Conservation (phyloP, 1,140 invertebrate species). For the Drosophila eugracilis region DNA sequence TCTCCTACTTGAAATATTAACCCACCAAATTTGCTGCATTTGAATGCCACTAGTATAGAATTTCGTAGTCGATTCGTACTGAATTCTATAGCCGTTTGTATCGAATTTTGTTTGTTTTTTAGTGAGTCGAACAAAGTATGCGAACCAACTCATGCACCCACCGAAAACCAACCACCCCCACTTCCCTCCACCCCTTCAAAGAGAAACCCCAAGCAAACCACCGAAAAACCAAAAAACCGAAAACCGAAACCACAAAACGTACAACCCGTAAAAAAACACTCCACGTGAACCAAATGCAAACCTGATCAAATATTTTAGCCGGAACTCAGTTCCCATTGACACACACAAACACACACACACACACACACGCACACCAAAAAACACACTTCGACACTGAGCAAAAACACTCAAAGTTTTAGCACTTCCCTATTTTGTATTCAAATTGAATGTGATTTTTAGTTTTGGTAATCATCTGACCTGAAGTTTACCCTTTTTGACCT, state of each 20-base stretch:
- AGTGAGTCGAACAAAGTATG: slow-evolving; percentile 83
- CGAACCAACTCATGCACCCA: slow-evolving; percentile 77
- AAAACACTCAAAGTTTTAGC: slow-evolving; percentile 39
- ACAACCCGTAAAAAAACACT: slow-evolving; percentile 35
- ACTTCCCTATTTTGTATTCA: slow-evolving; percentile 22
- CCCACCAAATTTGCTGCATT: slow-evolving; percentile 77
- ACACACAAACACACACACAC: slow-evolving; percentile 46
- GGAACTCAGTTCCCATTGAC: slow-evolving; percentile 26
- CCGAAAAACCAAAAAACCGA: slow-evolving; percentile 14
- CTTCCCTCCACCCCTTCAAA: slow-evolving; percentile 9
- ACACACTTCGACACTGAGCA: slow-evolving; percentile 18
- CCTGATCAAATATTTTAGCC: slow-evolving; percentile 42
- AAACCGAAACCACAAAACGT: slow-evolving; percentile 46
- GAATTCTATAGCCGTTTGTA: slow-evolving; percentile 80
- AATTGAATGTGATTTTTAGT: slow-evolving; percentile 49
- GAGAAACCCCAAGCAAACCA: slow-evolving; percentile 6
- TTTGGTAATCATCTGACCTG: slow-evolving; percentile 18
- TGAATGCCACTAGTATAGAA: slow-evolving; percentile 72
- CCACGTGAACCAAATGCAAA: slow-evolving; percentile 42
- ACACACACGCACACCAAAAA: slow-evolving; percentile 24
- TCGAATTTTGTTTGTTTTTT: slow-evolving; percentile 85
- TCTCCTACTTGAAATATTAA: slow-evolving; percentile 70
- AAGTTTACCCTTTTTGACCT: slow-evolving; percentile 46
- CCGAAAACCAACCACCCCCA: slow-evolving; percentile 18
- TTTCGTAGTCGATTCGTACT: slow-evolving; percentile 66